Conservation (phyloP, 1,140 invertebrate species). For the Apis dorsata region DNA sequence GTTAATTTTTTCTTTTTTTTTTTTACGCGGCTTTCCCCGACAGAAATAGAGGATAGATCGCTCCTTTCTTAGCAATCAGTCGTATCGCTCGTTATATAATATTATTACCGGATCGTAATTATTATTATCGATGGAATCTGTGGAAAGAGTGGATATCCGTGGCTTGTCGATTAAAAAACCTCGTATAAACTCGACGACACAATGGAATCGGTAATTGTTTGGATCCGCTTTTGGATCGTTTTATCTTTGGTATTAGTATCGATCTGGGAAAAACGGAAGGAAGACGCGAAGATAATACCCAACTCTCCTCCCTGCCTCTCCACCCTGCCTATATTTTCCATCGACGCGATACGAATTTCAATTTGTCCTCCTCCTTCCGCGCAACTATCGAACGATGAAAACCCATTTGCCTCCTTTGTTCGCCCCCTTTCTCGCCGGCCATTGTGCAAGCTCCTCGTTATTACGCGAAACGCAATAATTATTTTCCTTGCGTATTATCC, state of each 20-base stretch:
- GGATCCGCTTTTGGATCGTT: background rate
- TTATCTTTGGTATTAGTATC: background rate
- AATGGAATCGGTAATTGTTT: slow-evolving; percentile 6
- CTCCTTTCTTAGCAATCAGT: background rate
- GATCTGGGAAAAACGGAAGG: background rate
- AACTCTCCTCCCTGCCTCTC: background rate
- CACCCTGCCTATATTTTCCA: background rate
- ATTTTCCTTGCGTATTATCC: slow-evolving; percentile 33
- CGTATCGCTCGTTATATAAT: slow-evolving; percentile 31
- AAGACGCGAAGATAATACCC: background rate
- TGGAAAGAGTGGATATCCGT: background rate
- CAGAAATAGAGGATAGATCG: background rate
- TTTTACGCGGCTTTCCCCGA: slow-evolving; percentile 36
- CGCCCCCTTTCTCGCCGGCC: background rate
- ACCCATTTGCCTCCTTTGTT: background rate
- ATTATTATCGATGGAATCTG: slow-evolving; percentile 14
- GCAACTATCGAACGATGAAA: background rate
- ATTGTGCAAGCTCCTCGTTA: background rate
- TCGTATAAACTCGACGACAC: slow-evolving; percentile 4
- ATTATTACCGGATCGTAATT: slow-evolving; percentile 43
- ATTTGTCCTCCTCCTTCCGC: background rate
- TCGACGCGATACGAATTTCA: background rate
- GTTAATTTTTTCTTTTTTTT: slow-evolving; percentile 50
- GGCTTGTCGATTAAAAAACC: slow-evolving; percentile 12
- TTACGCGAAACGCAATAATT: slow-evolving; percentile 41